Base-by-base conservation (phyloP, 2,113 vertebrate genomes). In the Hippoglossus stenolepis region DNA sequence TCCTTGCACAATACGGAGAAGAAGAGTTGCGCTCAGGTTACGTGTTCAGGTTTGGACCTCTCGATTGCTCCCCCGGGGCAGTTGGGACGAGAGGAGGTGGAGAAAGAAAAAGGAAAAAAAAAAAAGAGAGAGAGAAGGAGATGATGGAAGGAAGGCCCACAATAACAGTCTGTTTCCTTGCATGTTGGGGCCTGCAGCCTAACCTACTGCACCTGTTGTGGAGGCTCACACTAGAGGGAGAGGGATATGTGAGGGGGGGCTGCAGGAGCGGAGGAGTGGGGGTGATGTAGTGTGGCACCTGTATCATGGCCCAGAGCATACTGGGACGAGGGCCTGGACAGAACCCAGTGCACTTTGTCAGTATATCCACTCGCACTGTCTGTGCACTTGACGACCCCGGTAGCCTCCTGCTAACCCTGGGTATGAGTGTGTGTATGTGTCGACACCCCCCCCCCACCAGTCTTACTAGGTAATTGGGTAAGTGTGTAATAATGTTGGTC, bases 141-240 rank as follows among this genome's bases (percentile, higher is more conserved):
- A 70, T 84, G 91, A 91, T 85, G 82, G 90, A 88, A 84, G 81
- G 75, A 85, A 88, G 85, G 87, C 76, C 82, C 87, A 92, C 90
- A 91, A 92, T 91, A 91, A 92, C 88, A 93, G 84, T 93, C 86
- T 92, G 90, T 92, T 92, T 93, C 90, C 90, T 91, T 63, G 77
- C 91, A 65, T 93, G 93, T 87, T 40, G 67, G 86, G 88, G 89
- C 94, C 88, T 88, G 93, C 85, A 85, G 88, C 82, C 84, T 91
- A 93, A 92, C 93, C 91, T 91, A 86, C 91, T 93, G 94, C 94
- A 95, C 94, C 94, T 95, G 94, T 93, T 93, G 87, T 90, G 85
- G 83, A 91, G 77, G 81, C 91, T 88, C 82, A 93, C 82, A 72
- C 87, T 86, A 62, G 82, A 83, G 62, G 70, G 62, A 88, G 73